These are phyloP conservation scores for Sarcophilus harrisii DNA, from an alignment of 2,797 vertebrate genomes.

Conservation along the genomic window DNA sequence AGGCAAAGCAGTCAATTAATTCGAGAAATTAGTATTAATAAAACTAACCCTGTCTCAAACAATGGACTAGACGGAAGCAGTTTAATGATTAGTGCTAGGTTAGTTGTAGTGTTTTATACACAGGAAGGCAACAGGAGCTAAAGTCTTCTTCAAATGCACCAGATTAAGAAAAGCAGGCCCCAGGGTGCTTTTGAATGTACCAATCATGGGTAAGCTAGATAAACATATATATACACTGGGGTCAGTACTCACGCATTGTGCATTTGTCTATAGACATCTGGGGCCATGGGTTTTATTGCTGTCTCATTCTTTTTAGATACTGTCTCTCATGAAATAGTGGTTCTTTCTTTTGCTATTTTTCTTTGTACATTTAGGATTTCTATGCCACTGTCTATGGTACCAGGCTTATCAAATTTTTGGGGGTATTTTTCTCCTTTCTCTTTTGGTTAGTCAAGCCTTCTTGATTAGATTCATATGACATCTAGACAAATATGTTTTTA, in stretches of 20 bases:
- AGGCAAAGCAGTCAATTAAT: neutral
- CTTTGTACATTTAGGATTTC: neutral
- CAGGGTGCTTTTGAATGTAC: neutral
- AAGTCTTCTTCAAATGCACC: neutral
- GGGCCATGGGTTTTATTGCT: neutral
- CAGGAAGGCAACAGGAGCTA: neutral
- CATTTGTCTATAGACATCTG: neutral
- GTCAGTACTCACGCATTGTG: neutral
- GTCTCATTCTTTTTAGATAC: neutral
- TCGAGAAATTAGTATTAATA: neutral
- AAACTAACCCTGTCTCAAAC: neutral
- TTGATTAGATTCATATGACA: neutral
- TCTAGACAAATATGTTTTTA: neutral
- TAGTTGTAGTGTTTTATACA: neutral
- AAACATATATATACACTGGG: neutral
- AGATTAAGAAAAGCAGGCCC: neutral
- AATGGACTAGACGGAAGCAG: neutral
- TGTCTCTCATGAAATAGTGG: neutral
- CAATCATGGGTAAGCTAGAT: neutral
- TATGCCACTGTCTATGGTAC: neutral
- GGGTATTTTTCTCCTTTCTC: neutral
- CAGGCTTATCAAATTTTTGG: neutral
- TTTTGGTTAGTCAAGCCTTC: neutral
- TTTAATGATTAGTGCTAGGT: neutral
- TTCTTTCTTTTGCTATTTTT: neutral